phyloP scores from a whole-genome alignment of 2,797 vertebrate species.

The Darevskia mixta region DNA sequence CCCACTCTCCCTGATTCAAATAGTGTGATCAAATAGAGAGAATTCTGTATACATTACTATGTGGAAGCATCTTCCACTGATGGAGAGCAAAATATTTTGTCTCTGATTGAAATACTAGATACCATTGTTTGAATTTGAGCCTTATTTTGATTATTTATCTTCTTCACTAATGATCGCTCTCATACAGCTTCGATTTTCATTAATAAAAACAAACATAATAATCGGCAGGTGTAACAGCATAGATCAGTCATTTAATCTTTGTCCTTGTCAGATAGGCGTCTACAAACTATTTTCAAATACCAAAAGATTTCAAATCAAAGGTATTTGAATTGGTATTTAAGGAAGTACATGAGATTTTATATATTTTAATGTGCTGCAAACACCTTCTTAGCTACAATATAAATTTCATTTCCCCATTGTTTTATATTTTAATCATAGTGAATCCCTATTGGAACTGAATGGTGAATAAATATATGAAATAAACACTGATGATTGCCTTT shows the following conservation, averaged over 20 bases:
- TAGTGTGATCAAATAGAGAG: not conserved
- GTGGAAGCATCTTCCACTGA: not conserved
- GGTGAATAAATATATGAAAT: constrained; percentile 41
- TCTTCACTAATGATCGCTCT: constrained; percentile 15
- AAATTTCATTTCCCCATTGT: not conserved
- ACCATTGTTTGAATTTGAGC: not conserved
- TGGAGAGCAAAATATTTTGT: not conserved
- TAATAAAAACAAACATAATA: constrained; percentile 30
- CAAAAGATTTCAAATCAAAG: constrained; percentile 13
- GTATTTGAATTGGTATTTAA: not conserved
- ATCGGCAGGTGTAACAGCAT: not conserved
- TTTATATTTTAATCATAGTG: not conserved
- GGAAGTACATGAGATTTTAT: not conserved
- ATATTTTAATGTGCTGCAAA: not conserved
- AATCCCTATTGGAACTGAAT: constrained; percentile 1
- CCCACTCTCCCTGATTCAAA: not conserved
- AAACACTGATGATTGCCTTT: constrained; percentile 61
- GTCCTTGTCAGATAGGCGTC: constrained; percentile 1
- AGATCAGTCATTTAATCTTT: constrained; percentile 24
- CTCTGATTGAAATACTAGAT: not conserved
- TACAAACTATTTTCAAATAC: not conserved
- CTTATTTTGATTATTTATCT: constrained; percentile 20
- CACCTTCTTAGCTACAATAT: not conserved
- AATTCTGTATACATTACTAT: not conserved
- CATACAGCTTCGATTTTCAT: constrained; percentile 4